phyloP scores from a whole-genome alignment of 2,113 vertebrate species.

The Arvicanthis niloticus region DNA sequence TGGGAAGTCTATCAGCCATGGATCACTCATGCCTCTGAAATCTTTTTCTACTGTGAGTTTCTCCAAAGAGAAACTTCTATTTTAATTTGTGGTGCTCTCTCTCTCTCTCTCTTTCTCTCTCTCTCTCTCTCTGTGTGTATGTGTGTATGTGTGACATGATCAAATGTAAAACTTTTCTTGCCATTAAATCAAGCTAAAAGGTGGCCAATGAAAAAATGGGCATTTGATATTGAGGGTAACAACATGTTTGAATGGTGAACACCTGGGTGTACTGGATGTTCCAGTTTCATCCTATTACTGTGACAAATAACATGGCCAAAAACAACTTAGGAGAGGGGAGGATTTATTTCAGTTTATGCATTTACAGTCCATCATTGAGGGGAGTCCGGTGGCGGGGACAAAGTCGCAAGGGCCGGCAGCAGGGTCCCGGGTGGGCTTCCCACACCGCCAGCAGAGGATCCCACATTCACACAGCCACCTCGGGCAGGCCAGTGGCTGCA shows the following conservation, averaged over 20 bases:
- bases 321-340: not conserved
- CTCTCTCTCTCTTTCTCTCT: too few species aligned
- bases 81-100: not conserved
- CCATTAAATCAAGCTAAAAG: not conserved
- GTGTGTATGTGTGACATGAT: not conserved
- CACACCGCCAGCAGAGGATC: too few species aligned
- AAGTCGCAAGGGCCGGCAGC: too few species aligned
- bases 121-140: not conserved
- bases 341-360: not conserved
- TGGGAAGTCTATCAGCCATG: not conserved
- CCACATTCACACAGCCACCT: too few species aligned
- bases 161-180: conserved; percentile 3
- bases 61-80: not conserved
- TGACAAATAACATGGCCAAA: not conserved
- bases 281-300: not conserved
- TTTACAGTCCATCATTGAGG: not conserved
- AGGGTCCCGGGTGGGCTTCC: too few species aligned
- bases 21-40: not conserved
- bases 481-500: too few species aligned
- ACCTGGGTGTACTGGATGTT: not conserved
- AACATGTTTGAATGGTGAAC: not conserved
- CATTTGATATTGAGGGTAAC: not conserved
- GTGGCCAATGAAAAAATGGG: not conserved
- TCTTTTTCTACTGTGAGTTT: not conserved
- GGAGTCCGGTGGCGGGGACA: too few species aligned